A percentile compares a stretch with the other conserved stretches of the same genome.
Evolutionary conservation across 2,888 invertebrate genomes (phyloP).

Genomic region (Seladonia tumulorum): DNA sequence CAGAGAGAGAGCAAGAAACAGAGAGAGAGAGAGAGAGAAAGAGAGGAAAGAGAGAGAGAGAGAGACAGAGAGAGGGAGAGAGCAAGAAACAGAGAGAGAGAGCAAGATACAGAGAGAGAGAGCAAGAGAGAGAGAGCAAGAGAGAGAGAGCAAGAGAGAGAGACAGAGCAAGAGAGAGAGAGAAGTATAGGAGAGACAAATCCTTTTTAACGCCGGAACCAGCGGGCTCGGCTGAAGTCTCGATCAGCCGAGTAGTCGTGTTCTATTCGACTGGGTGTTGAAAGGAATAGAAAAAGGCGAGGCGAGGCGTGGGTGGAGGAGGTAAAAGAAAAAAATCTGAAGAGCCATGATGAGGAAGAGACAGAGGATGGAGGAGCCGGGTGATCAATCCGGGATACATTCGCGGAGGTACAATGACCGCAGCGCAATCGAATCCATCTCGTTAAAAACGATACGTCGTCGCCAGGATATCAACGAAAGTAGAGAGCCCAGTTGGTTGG

Average conservation of each 20-base stretch:
- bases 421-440: conserved; percentile 56
- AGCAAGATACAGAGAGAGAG: background rate
- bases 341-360: background rate
- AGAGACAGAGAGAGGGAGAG: background rate
- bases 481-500: conserved; percentile 39
- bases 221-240: background rate
- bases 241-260: conserved; percentile 20
- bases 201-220: background rate
- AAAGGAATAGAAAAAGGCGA: background rate
- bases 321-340: background rate
- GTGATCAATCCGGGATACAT: conserved; percentile 19
- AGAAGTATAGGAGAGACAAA: background rate
- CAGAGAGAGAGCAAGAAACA: background rate
- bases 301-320: background rate
- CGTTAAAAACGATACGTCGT: conserved; percentile 48
- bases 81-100: background rate
- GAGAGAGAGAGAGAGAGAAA: background rate
- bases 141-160: background rate
- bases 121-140: background rate
- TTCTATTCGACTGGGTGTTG: background rate
- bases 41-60: background rate
- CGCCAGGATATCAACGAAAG: conserved; percentile 43
- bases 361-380: background rate
- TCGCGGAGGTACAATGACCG: conserved; percentile 35
- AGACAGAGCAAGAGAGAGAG: background rate